Conservation (phyloP, 2,888 invertebrate genomes). For the Xanthia togata region DNA sequence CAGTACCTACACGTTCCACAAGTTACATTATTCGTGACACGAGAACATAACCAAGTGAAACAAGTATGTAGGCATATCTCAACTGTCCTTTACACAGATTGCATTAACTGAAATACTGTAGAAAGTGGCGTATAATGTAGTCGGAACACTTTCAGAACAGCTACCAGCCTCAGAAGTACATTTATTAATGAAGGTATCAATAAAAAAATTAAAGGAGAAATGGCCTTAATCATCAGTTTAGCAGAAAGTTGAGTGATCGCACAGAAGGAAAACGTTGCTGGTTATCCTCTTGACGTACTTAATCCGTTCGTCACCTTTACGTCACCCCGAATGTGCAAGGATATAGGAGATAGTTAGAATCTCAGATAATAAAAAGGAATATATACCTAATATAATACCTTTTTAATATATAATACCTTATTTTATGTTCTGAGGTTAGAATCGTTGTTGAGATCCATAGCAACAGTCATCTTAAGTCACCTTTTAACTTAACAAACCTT, state of each 20-base stretch:
- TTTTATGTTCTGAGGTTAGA: no score
- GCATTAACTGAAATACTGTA: constrained; percentile 26
- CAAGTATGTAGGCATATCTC: constrained; percentile 22
- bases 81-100: constrained; percentile 27
- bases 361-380: no score
- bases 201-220: not conserved
- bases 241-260: no score
- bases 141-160: constrained; percentile 21
- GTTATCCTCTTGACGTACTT: no score
- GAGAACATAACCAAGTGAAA: constrained; percentile 10
- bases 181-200: not conserved
- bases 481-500: not conserved
- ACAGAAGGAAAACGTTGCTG: no score
- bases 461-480: no score
- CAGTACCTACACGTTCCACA: not conserved
- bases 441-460: no score
- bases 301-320: not conserved
- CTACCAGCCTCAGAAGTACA: not conserved
- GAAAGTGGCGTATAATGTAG: constrained; percentile 26
- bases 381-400: no score
- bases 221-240: no score
- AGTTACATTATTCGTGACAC: not conserved
- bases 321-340: not conserved
- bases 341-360: not conserved
- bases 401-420: no score